Base-by-base conservation (phyloP, 2,888 invertebrate genomes). In the Lasioglossum calceatum region DNA sequence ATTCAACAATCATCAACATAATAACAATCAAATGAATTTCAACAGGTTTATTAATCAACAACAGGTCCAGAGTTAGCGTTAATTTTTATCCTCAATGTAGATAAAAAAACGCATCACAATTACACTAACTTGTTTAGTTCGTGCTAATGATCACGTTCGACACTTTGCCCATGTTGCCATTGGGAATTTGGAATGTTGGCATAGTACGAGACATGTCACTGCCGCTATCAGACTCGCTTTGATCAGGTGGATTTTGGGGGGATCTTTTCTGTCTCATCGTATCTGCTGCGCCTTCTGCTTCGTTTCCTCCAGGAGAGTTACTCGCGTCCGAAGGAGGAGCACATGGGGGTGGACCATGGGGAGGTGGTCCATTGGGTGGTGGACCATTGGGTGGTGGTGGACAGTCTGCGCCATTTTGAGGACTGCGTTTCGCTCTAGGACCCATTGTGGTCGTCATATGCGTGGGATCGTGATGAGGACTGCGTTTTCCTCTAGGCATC, bases 21-120 rank as follows among this genome's bases (percentile, higher is more conserved):
- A 61, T 27, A 27, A 61, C 61, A 27, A 61, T 27, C 12, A 32
- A 32, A 42, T 44, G n/a, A 44, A 14, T n/a, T 44, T 44, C 2
- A 76, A 50, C 32, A 39, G 1, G 72, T 85, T 85, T 85, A 71
- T 82, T 67, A 14, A 14, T 39, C 27, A 54, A 23, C 64, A 67
- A 76, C 54, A 73, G 16, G 16, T 16, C 47, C 4, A 47, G 19
- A 27, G 58, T 12, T 36, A 14, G 42, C 61, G 8, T 27, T 2
- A 14, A 61, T 14, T 14, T 23, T 54, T 8, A 23, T 8, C 23
- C 23, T 8, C 2, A 54, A 54, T 2, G 0, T 54, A 23, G 7
- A 23, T 8, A 0, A 23, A 27, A 27, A 61, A 61, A 5, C 27
- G 7, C 27, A 32, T 64, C 61, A 64, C 32, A 14, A 1, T n/a